Base-by-base conservation (phyloP, 2,797 vertebrate species). In the Etheostoma perlongum region DNA sequence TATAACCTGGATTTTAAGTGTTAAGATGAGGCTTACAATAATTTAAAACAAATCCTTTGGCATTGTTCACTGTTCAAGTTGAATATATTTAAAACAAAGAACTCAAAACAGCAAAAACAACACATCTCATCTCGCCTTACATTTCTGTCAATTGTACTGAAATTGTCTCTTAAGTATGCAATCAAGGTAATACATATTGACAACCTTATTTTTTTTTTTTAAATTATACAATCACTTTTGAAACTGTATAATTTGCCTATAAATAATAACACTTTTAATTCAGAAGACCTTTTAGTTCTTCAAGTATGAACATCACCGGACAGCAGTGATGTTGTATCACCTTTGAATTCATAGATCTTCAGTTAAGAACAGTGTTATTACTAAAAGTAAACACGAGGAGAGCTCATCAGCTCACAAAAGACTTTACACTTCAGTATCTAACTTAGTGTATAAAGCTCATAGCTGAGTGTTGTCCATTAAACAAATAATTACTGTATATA, bases 11-110 rank as follows among this genome's bases (percentile, higher is more conserved):
- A 65, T 85, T 81, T 75, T 61, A 33, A 76, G 42, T 49, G 42
- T 77, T 74, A 44, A 71, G 59, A 81, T 62, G 47, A 78, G 58
- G 53, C 9, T 78, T 75, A 83, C 68, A 89, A 36, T 83, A 74
- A 75, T 69, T 42, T 72, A 94, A 94, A 95, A 95, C 53, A 87
- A 95, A 95, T 93, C 97, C 96, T 98, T 97, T 97, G 96, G 97
- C 95, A 95, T 96, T 94, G 88, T 80, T 86, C 79, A 82, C 82
- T 76, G 68, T 74, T 49, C 92, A 88, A 88, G 81, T 79, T 93
- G 92, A 94, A 95, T 91, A 93, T 93, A 96, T 94, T 93, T 90
- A 61, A 77, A 88, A 82, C 61, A 75, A 74, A 83, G 10, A 84
- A 46, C 47, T 74, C 23, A 79, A 78, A 84, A 78, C 67, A 72